Percentiles rank a stretch among this genome's conserved stretches.
Evolutionary conservation across 1,140 invertebrate species (phyloP).

Genomic region (Calliopsis andreniformis): DNA sequence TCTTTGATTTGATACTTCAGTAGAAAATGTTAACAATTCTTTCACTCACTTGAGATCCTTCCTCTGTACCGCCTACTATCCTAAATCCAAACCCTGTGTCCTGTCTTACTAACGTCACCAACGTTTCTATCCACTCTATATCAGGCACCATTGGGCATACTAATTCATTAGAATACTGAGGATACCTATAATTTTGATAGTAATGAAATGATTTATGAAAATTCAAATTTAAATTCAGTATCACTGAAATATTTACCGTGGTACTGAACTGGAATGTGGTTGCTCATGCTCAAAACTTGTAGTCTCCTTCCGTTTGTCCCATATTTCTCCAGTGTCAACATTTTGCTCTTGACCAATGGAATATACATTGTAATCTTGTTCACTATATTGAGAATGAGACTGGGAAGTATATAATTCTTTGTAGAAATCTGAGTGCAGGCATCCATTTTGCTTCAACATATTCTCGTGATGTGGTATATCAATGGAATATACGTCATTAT

Average conservation of each 20-base stretch:
- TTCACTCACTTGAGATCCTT: conserved; percentile 92
- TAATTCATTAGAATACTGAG: conserved; percentile 76
- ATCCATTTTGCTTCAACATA: conserved; percentile 78
- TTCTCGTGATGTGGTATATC: conserved; percentile 73
- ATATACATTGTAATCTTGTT: conserved; percentile 76
- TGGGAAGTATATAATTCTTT: conserved; percentile 76
- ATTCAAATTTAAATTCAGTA: background rate
- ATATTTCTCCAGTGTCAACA: conserved; percentile 80
- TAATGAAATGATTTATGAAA: conserved; percentile 1
- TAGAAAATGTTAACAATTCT: conserved; percentile 8
- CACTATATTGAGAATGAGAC: conserved; percentile 71
- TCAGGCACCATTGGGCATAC: conserved; percentile 78
- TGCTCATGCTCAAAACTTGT: conserved; percentile 87
- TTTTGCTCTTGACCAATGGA: conserved; percentile 79
- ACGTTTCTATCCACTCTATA: conserved; percentile 87
- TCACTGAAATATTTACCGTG: conserved; percentile 73
- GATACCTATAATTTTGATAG: conserved; percentile 70
- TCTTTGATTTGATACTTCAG: conserved; percentile 19
- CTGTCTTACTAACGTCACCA: conserved; percentile 90
- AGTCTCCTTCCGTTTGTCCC: conserved; percentile 84
- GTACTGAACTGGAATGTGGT: conserved; percentile 82
- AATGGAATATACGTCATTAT: conserved; percentile 76
- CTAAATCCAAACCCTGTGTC: conserved; percentile 97
- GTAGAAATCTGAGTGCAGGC: conserved; percentile 75
- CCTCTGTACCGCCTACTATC: conserved; percentile 99